Evolutionary conservation across 2,888 invertebrate genomes (phyloP), one percentile per base, ranked within the genome.

Genomic region (Clanis bilineata): DNA sequence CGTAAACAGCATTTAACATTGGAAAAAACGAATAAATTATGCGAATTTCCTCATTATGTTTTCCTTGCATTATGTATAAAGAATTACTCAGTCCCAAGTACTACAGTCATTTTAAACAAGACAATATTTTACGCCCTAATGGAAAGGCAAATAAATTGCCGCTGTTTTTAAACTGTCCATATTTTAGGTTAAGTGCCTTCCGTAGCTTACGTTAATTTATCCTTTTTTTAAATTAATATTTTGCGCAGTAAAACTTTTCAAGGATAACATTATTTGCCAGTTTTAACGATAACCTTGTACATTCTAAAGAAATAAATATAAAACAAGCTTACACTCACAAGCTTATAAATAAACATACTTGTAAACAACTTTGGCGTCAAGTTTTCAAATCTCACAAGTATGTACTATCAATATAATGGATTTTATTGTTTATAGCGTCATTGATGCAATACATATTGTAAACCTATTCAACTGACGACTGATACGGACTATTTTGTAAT

Each of bases 41-140:
- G 9, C 25, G 47, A 47, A 25, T 51, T 51, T 51, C 51, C 51
- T 51, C 28, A 51, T 51, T 51, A 32, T 9, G 28, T 51, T 51
- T 51, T 32, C 51, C 51, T 51, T 51, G 10, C 10, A 15, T 47
- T 47, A 51, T 18, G 9, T 7, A 45, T 23, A n/a, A 23, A 45
- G 23, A 45, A 25, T 45, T 45, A 23, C n/a, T n/a, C 23, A 32
- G 18, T 10, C 32, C 15, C 18, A 9, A 18, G 15, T 10, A 18
- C 18, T 28, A 9, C 28, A 18, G 10, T 4, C 10, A 18, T 5
- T 28, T 25, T 1, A 28, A 10, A 25, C 6, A 47, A 25, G 18
- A 3, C 10, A 15, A 28, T 18, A 32, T 51, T 32, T 25, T 10
- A 32, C 10, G 18, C 2, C 10, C 28, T 32, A 51, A 51, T 51